phyloP scores from a whole-genome alignment of 2,797 vertebrate species.

The Chaetodon trifasciatus region DNA sequence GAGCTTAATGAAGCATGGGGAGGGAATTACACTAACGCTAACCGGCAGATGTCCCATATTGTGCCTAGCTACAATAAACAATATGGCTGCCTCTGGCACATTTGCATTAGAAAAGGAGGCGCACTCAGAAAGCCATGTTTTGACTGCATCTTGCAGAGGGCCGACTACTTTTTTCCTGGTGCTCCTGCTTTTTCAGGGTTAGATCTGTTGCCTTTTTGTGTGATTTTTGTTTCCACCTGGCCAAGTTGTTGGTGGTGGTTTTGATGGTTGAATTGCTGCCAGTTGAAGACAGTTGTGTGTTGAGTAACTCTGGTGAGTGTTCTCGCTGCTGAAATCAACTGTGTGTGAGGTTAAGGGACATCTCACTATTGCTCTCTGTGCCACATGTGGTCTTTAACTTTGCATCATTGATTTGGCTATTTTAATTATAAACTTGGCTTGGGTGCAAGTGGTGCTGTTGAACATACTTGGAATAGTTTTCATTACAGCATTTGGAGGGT shows the following conservation, averaged over 20 bases:
- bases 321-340: slow-evolving; percentile 36
- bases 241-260: slow-evolving; percentile 37
- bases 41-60: slow-evolving; percentile 90
- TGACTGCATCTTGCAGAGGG: slow-evolving; percentile 80
- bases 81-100: slow-evolving; percentile 86
- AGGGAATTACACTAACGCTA: slow-evolving; percentile 90
- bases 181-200: slow-evolving; percentile 58
- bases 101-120: slow-evolving; percentile 88
- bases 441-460: neutral
- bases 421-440: neutral
- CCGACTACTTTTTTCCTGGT: slow-evolving; percentile 63
- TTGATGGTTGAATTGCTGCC: slow-evolving; percentile 45
- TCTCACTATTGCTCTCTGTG: neutral
- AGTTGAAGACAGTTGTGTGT: slow-evolving; percentile 51
- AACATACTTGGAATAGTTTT: slow-evolving; percentile 16
- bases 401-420: neutral
- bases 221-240: slow-evolving; percentile 48
- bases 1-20: slow-evolving; percentile 92
- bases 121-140: slow-evolving; percentile 86
- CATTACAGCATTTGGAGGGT: slow-evolving; percentile 9
- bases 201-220: slow-evolving; percentile 66
- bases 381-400: neutral
- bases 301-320: slow-evolving; percentile 34
- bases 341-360: neutral
- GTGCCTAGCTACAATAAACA: slow-evolving; percentile 88